Base-by-base conservation (phyloP, 30 jellyfish, hydroid and myxozoan genomes). In the Aurelia aurita region DNA sequence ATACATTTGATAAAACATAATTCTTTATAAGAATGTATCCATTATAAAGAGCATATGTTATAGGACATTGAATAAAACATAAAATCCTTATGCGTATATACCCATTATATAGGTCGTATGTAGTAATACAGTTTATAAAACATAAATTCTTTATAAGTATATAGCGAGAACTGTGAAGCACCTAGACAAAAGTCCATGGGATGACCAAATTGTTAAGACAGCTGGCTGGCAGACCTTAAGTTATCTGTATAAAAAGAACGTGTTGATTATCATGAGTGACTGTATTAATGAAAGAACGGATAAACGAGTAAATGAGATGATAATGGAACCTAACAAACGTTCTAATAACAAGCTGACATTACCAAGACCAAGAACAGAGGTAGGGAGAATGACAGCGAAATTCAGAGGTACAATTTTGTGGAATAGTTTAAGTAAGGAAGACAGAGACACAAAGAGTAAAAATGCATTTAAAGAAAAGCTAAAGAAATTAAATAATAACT, bases 281-380 rank as follows among this genome's bases (percentile, higher is more conserved):
- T 64, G 77, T 64, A 64, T 64, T 53, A 64, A 64, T 26, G 51
- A 64, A 64, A 64, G 77, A 21, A 64, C 77, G 29, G 77, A 64
- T 64, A 21, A 64, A 64, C 77, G 51, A 21, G 23, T 64, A 64
- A 64, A 64, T 47, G 77, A 64, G 29, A 64, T 64, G 77, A 64
- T 11, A 64, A 53, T 64, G 51, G 77, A 5, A 64, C 77, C 54
- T 64, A 64, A 64, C 77, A 64, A 64, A 64, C 77, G 53, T 64
- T 64, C 53, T 53, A 64, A 64, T 64, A 64, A 64, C 29, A 64
- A 64, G 51, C 77, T 64, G 77, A 64, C 77, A 64, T 8, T 64
- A 64, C 51, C 77, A 64, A 64, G 77, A 64, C 77, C 77, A 64
- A 64, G 77, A 64, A 64, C 51, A 64, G 77, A 64, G 77, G 29